Evolutionary conservation across 2,797 vertebrate genomes (phyloP).

Genomic region (Acanthopagrus latus): DNA sequence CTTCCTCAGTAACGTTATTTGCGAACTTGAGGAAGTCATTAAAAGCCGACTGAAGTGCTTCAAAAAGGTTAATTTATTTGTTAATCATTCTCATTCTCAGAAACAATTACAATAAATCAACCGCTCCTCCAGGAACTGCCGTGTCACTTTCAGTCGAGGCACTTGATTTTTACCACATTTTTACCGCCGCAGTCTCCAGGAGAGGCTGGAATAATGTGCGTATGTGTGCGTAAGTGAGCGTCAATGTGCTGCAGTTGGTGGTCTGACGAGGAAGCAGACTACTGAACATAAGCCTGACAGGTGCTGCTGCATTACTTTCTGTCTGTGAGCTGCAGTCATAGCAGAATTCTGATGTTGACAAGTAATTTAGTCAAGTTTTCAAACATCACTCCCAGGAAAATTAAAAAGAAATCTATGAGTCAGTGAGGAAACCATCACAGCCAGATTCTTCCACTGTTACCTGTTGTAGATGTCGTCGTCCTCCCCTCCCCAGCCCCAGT

Average conservation of each 20-base stretch:
- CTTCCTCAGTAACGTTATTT: constrained; percentile 47
- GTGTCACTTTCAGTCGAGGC: constrained; percentile 35
- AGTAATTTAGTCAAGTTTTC: constrained; percentile 11
- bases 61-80: constrained; percentile 74
- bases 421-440: background rate
- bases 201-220: constrained; percentile 20
- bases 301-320: background rate
- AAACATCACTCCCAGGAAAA: constrained; percentile 7
- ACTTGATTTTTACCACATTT: constrained; percentile 38
- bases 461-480: constrained; percentile 99
- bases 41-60: constrained; percentile 63
- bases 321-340: constrained; percentile 1
- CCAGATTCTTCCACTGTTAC: constrained; percentile 72
- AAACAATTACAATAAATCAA: constrained; percentile 66
- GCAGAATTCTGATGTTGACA: constrained; percentile 3
- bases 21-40: constrained; percentile 57
- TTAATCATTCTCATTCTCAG: constrained; percentile 52
- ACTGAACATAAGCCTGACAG: constrained; percentile 29
- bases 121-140: constrained; percentile 28
- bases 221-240: background rate
- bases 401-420: background rate
- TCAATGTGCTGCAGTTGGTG: constrained; percentile 19
- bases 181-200: constrained; percentile 7
- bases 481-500: constrained; percentile 99
- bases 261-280: constrained; percentile 19